Percentiles rank a stretch among this genome's conserved stretches.
Conservation (phyloP, 1,140 invertebrate genomes). For the Drosophila littoralis region DNA sequence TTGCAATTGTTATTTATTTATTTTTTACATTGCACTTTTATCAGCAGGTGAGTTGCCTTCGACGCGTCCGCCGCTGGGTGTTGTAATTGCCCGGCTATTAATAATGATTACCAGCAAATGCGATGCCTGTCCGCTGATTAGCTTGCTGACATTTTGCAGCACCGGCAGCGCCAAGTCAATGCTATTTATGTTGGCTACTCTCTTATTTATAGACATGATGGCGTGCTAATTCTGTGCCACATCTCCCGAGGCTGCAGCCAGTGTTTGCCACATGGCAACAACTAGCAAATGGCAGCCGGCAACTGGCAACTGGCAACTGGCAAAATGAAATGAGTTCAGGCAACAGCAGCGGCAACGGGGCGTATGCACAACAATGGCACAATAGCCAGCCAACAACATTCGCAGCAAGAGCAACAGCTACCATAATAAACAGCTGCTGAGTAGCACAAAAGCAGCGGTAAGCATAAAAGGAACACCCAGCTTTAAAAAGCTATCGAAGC, state of each 20-base stretch:
- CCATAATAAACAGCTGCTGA: constrained; percentile 63
- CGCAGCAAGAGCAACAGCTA: constrained; percentile 38
- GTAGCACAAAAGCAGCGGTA: constrained; percentile 49
- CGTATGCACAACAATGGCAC: constrained; percentile 73
- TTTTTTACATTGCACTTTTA: constrained; percentile 32
- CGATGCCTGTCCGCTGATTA: constrained; percentile 65
- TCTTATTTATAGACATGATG: constrained; percentile 73
- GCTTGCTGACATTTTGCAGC: constrained; percentile 69
- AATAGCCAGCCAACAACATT: constrained; percentile 34
- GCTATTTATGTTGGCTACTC: constrained; percentile 68
- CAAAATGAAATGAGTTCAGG: constrained; percentile 67
- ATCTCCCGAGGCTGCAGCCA: constrained; percentile 50
- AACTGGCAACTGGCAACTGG: constrained; percentile 1
- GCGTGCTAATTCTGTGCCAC: constrained; percentile 68
- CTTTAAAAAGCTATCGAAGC: background rate
- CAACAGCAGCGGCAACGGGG: constrained; percentile 54
- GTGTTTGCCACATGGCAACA: constrained; percentile 36
- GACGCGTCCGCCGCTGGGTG: constrained; percentile 55
- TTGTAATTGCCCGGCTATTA: constrained; percentile 77
- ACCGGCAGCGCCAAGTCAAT: constrained; percentile 50
- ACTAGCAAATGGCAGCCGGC: background rate
- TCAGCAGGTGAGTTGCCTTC: constrained; percentile 55
- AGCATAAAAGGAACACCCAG: constrained; percentile 19
- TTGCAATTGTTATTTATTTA: background rate
- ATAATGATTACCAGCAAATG: constrained; percentile 72